Evolutionary conservation across 2,113 vertebrate genomes (phyloP).

Genomic region (Hippocampus guttulatus): DNA sequence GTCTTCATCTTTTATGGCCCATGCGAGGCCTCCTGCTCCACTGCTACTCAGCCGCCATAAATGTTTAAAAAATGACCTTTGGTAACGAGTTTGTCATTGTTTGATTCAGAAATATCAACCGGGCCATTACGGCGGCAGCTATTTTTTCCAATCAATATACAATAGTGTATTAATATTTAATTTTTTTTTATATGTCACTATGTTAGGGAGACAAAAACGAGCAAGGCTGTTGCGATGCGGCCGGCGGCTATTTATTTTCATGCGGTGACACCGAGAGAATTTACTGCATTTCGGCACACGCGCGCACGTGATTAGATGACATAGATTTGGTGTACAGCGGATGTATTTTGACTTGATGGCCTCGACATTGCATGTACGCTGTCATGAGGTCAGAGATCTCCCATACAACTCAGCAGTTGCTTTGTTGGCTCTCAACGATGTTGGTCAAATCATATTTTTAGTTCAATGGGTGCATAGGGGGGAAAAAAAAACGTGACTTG

Average conservation of each 20-base stretch:
- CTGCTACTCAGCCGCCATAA: conserved; percentile 70
- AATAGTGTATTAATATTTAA: conserved; percentile 75
- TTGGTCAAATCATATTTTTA: background rate
- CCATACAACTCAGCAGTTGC: background rate
- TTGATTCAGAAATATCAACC: conserved; percentile 80
- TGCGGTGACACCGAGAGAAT: conserved; percentile 33
- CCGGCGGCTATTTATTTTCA: conserved; percentile 61
- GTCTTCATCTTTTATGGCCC: conserved; percentile 56
- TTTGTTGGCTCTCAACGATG: background rate
- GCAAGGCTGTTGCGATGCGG: conserved; percentile 46
- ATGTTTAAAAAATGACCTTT: conserved; percentile 81
- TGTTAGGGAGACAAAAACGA: conserved; percentile 55
- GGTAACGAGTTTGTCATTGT: conserved; percentile 77
- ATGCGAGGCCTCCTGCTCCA: conserved; percentile 54
- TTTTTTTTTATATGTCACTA: conserved; percentile 69
- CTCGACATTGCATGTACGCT: background rate
- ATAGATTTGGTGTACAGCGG: background rate
- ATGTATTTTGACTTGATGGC: background rate
- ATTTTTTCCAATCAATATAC: conserved; percentile 74
- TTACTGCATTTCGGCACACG: background rate
- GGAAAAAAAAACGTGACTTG: background rate
- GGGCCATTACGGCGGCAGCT: conserved; percentile 71
- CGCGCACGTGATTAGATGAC: conserved; percentile 7
- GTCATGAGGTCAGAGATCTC: background rate
- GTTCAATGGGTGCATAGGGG: background rate